These are phyloP conservation scores for Brachionus angularis DNA, from an alignment of 1,140 invertebrate species.

Conservation along the genomic window DNA sequence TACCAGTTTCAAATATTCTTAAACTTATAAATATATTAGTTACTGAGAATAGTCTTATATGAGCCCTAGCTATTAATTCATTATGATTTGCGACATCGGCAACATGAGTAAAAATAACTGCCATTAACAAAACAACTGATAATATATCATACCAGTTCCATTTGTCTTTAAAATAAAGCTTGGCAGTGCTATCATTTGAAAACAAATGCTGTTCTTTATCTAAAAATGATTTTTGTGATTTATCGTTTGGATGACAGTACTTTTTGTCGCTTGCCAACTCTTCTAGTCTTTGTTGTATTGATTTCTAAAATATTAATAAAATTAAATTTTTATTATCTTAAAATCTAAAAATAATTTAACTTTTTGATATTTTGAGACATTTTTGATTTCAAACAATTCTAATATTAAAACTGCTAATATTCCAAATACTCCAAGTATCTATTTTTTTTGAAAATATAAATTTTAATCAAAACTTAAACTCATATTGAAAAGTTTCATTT, in stretches of 20 bases:
- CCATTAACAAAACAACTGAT: neutral
- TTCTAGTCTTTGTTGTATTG: too few relatives aligned
- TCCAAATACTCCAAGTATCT: neutral
- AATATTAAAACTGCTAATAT: neutral
- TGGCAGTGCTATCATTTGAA: too few relatives aligned
- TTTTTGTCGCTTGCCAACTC: too few relatives aligned
- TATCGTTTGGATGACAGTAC: too few relatives aligned
- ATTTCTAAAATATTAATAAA: too few relatives aligned
- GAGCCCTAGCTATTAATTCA: constrained; percentile 12
- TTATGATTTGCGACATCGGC: constrained; percentile 22
- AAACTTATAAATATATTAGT: neutral
- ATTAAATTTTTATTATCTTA: too few relatives aligned
- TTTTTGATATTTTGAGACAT: neutral
- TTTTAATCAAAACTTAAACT: neutral
- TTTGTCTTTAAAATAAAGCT: too few relatives aligned
- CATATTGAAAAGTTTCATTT: neutral
- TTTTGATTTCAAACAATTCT: neutral
- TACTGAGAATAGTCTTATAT: constrained; percentile 22
- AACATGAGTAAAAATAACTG: neutral
- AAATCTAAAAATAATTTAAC: neutral
- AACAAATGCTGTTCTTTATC: too few relatives aligned
- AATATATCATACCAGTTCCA: constrained; percentile 16
- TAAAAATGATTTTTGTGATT: too few relatives aligned
- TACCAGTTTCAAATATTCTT: neutral
- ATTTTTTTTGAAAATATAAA: neutral